Conservation (phyloP, 2,113 vertebrate genomes). For the Oenanthe oenanthe region DNA sequence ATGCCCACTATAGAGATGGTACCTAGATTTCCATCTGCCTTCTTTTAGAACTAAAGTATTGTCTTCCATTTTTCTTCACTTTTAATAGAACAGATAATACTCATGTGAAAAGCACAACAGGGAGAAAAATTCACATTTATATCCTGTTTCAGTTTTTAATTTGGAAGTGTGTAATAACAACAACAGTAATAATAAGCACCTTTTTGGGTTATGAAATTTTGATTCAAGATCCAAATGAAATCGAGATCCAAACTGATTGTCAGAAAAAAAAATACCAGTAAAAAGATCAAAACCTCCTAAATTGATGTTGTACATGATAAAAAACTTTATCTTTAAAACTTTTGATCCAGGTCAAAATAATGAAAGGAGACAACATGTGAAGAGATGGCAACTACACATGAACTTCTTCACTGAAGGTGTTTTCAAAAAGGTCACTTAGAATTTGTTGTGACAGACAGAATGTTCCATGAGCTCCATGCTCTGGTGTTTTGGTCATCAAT, state of each 20-base stretch:
- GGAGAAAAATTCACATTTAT: neutral
- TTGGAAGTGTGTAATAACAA: neutral
- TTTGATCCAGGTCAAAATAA: neutral
- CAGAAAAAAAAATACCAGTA: neutral
- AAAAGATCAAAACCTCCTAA: neutral
- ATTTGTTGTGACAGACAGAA: neutral
- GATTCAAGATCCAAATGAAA: neutral
- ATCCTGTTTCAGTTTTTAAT: neutral
- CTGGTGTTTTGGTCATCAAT: neutral
- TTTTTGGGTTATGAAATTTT: neutral
- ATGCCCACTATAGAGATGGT: neutral
- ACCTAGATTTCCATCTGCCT: neutral
- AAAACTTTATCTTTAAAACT: neutral
- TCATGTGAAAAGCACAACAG: neutral
- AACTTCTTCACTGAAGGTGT: neutral
- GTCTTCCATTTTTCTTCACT: neutral
- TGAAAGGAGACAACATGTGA: neutral
- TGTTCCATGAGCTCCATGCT: neutral
- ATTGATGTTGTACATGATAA: neutral
- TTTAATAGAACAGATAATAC: neutral
- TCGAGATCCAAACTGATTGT: neutral
- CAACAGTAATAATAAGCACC: neutral
- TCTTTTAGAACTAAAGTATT: neutral
- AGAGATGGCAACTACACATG: neutral
- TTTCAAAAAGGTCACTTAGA: neutral